Conservation (phyloP, 2,113 vertebrate genomes). For the Ammodramus savannarum region DNA sequence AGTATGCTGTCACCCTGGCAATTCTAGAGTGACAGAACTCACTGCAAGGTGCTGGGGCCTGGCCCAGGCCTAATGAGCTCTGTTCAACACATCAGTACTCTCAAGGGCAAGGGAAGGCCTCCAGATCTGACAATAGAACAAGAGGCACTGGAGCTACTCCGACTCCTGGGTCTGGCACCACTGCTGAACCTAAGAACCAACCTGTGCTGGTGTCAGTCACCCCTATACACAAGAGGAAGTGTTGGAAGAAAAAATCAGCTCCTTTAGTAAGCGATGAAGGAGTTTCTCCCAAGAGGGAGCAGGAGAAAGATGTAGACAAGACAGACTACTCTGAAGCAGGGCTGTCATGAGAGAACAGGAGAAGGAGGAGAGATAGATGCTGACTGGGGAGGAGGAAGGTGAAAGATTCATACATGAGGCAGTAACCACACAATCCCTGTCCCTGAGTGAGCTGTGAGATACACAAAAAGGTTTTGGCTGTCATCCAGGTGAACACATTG, state of each 20-base stretch:
- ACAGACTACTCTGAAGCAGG: background rate
- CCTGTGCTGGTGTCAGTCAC: background rate
- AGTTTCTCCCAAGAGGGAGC: background rate
- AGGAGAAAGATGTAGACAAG: background rate
- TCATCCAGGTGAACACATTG: rapidly evolving
- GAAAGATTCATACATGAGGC: background rate
- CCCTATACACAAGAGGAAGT: background rate
- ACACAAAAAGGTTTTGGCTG: background rate
- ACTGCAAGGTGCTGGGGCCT: background rate
- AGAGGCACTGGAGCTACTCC: background rate
- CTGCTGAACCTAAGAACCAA: background rate
- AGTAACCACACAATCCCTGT: background rate
- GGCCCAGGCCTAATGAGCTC: background rate
- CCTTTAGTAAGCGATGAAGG: background rate
- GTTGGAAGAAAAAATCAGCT: background rate
- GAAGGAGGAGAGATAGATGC: background rate
- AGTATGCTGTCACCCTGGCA: background rate
- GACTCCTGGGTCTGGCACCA: rapidly evolving
- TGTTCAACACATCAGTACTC: background rate
- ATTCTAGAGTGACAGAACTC: background rate
- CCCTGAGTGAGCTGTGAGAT: background rate
- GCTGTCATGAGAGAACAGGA: background rate
- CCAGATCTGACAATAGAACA: background rate
- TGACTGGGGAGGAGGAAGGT: background rate
- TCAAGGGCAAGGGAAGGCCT: background rate